Base-by-base conservation (phyloP, 2,888 invertebrate species). In the Tipula vernalis region DNA sequence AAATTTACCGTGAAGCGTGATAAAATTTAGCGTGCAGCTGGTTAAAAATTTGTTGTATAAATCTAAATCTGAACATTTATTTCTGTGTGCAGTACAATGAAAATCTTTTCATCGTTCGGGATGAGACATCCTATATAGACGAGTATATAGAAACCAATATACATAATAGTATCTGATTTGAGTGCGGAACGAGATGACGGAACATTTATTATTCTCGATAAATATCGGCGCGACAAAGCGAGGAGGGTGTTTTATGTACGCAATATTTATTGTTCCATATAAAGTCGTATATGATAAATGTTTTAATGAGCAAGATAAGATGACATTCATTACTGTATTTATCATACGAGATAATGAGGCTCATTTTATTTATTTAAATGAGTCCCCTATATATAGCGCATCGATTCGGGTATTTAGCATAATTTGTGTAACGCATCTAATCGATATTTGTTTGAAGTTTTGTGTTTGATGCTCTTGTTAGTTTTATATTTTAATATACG, bases 1-100 rank as follows among this genome's bases (percentile, higher is more conserved):
- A 91, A 91, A 91, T 91, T 90, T 88, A 91, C 91, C 88, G 91
- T 91, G 91, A 91, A 91, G 91, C 91, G 91, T 91, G 91, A 91
- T 91, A 90, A 91, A 90, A 87, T 87, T 84, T 41, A 84, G 84
- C 84, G 84, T 84, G 84, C 84, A 84, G 84, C 84, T 84, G 84
- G 84, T 84, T 41, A 71, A 18, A 18, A 71, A 71, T 10, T 71
- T 71, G 57, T 57, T 57, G 18, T 18, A 18, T 5, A 28, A 28
- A 18, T 28, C 10, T 71, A 71, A 71, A 71, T 28, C 71, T 71
- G 51, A 15, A 51, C 51, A 51, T 51, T 51, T 39, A 39, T 39
- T 39, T 39, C 39, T 39, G 39, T 39, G 39, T 39, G 3, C 5
- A 39, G 18, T 10, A 71, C 18, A 71, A 51, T 57, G 51, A 71